Evolutionary conservation across 2,113 vertebrate species (phyloP).

Genomic region (Lepus europaeus): DNA sequence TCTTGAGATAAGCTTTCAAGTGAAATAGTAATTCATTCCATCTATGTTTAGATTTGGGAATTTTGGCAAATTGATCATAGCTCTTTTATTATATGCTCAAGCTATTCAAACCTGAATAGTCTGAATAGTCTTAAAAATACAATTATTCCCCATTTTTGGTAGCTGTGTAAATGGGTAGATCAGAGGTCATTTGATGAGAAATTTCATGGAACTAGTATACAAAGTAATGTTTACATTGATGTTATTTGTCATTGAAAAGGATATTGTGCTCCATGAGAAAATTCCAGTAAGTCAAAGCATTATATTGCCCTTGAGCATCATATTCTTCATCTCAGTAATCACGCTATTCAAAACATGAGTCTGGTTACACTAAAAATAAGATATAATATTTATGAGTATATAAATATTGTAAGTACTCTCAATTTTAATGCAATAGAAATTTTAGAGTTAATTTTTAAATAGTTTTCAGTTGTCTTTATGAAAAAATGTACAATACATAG

Average conservation of each 20-base stretch:
- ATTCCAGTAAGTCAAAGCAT: background rate
- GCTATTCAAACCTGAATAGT: background rate
- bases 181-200: background rate
- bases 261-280: background rate
- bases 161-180: background rate
- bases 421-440: background rate
- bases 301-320: background rate
- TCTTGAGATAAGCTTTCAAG: background rate
- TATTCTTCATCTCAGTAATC: background rate
- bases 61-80: background rate
- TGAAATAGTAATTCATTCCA: background rate
- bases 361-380: background rate
- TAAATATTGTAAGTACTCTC: background rate
- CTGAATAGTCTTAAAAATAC: conserved; percentile 12
- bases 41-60: background rate
- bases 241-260: background rate
- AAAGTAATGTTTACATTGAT: background rate
- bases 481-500: background rate
- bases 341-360: background rate
- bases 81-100: background rate
- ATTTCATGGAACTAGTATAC: background rate
- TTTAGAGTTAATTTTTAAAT: background rate
- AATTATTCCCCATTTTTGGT: background rate
- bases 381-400: background rate
- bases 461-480: background rate